Conservation (phyloP, 2,888 invertebrate genomes). For the Volucella bombylans region DNA sequence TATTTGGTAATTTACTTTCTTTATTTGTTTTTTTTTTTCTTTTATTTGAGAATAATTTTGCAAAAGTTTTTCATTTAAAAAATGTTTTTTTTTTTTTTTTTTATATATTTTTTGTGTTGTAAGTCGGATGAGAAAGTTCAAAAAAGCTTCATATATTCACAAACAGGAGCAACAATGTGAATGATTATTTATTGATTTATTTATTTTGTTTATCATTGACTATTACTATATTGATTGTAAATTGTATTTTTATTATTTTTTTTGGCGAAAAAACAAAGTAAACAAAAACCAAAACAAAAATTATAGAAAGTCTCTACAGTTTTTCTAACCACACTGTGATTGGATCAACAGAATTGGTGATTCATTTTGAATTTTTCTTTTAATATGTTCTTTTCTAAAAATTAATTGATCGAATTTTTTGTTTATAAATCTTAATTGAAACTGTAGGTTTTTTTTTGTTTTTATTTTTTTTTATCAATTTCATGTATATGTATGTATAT, state of each 20-base stretch:
- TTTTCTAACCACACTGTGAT: constrained; percentile 12
- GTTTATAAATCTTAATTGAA: constrained; percentile 59
- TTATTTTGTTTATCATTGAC: constrained; percentile 22
- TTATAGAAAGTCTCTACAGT: constrained; percentile 11
- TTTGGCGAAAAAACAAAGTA: not conserved
- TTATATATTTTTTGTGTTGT: constrained; percentile 18
- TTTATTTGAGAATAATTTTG: not conserved
- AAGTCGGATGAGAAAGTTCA: constrained; percentile 9
- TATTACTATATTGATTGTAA: constrained; percentile 57
- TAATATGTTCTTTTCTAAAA: constrained; percentile 50
- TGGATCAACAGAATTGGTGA: constrained; percentile 42
- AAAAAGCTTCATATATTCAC: constrained; percentile 41
- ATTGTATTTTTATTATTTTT: constrained; percentile 41
- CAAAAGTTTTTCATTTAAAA: not conserved
- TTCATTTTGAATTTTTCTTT: constrained; percentile 54
- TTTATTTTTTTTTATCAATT: constrained; percentile 61
- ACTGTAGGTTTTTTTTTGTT: constrained; percentile 74
- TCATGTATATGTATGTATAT: constrained; percentile 56
- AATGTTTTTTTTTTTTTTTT: constrained; percentile 2
- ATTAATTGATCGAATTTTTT: constrained; percentile 69
- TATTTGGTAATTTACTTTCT: no score
- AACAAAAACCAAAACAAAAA: constrained; percentile 7
- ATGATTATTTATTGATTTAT: constrained; percentile 4
- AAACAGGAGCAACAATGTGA: constrained; percentile 51
- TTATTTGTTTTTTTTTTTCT: not conserved